phyloP scores from a whole-genome alignment of 92 coral and sea anemone species.

The Porites rus region DNA sequence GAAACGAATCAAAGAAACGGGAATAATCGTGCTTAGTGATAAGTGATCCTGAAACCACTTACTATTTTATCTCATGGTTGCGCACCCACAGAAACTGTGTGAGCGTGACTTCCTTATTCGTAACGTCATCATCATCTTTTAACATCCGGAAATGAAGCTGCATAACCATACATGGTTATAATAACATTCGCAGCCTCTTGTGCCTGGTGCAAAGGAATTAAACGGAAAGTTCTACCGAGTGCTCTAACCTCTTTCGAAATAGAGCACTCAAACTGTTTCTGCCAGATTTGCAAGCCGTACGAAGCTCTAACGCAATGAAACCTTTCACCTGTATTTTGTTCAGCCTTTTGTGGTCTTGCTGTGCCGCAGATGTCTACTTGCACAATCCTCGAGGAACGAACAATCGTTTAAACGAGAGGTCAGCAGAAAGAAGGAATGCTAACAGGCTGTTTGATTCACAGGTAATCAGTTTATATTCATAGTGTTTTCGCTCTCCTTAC shows the following conservation, averaged over 20 bases:
- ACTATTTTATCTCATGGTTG: no score
- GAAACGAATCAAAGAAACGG: no score
- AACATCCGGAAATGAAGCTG: conserved; percentile 13
- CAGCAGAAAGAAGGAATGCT: conserved; percentile 92
- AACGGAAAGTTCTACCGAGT: neutral
- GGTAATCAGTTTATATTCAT: conserved; percentile 52
- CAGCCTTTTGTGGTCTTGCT: neutral
- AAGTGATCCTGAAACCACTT: no score
- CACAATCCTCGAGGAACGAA: conserved; percentile 95
- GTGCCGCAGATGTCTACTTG: conserved; percentile 82
- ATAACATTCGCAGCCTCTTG: conserved; percentile 13
- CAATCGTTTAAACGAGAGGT: conserved; percentile 91
- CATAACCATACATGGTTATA: conserved; percentile 41
- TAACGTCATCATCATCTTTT: conserved; percentile 19
- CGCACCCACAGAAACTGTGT: no score
- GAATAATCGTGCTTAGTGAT: no score
- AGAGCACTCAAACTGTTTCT: neutral
- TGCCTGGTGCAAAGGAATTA: conserved; percentile 27
- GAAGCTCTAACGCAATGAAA: conserved; percentile 9
- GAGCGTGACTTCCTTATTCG: neutral
- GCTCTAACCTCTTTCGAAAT: conserved; percentile 3
- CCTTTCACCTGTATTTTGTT: neutral
- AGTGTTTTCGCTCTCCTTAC: neutral
- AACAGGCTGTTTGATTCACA: conserved; percentile 97
- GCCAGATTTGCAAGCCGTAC: neutral